Evolutionary conservation across 2,113 vertebrate species (phyloP).

Genomic region (Hemiprocne comata): DNA sequence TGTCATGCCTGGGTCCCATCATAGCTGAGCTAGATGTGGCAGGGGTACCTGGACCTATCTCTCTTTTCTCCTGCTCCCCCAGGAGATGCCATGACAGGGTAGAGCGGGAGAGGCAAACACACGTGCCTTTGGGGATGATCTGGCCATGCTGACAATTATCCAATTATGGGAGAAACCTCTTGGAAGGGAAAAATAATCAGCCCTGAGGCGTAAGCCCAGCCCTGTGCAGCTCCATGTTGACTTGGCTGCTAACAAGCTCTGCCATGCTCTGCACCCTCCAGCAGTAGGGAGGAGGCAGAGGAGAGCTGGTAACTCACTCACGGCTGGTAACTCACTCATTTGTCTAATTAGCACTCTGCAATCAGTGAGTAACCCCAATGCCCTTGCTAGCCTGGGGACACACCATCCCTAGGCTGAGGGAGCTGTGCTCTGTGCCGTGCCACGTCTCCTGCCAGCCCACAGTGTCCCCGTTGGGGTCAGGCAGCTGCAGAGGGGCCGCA

Average conservation of each 20-base stretch:
- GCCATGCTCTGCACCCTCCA: not conserved
- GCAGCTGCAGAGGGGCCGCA: not conserved
- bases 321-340: not conserved
- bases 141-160: slow-evolving; percentile 14
- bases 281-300: slow-evolving; percentile 1
- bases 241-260: slow-evolving; percentile 19
- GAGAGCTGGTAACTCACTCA: not conserved
- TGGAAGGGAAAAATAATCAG: slow-evolving; percentile 27
- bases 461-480: not conserved
- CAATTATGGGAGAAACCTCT: slow-evolving; percentile 38
- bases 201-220: slow-evolving; percentile 3
- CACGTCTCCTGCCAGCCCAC: not conserved
- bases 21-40: not conserved
- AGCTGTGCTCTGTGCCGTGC: not conserved
- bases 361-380: not conserved
- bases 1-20: accelerated
- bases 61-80: not conserved
- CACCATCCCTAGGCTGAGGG: not conserved
- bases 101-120: not conserved
- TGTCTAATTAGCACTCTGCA: slow-evolving; percentile 53
- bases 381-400: not conserved
- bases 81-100: not conserved
- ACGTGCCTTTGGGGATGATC: not conserved
- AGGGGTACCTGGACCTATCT: not conserved
- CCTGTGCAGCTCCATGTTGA: not conserved